Evolutionary conservation across 1,140 invertebrate species (phyloP), one percentile per base, ranked within the genome.

Genomic region (Druon quercuslanigerum): DNA sequence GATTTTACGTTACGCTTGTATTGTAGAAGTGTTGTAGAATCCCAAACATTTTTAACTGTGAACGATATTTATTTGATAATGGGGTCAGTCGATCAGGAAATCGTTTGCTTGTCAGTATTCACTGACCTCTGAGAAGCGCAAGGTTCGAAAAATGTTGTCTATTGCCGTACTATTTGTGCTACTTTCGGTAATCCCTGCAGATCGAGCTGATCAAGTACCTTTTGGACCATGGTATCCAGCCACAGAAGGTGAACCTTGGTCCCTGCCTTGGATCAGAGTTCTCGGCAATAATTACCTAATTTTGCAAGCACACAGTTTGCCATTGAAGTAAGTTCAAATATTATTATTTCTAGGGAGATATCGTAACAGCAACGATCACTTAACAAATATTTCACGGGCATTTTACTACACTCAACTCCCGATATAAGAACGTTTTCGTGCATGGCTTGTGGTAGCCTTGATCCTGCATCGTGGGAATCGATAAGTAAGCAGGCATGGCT

Each of bases 191-290:
- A 73, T 40, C 17, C 8, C 40, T 6, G 51, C 66, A 70, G 25
- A 6, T 60, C 25, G 3, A 33, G 16, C 20, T 72, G 46, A 82
- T 80, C 83, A 89, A 56, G 82, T 81, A 9, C 76, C 84, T 25
- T 16, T 79, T 13, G 90, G 90, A 3, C 85, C 90, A 2, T 88
- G 85, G 87, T 84, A 90, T 1, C 79, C 71, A 6, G 71, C 90
- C 2, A 92, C 92, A 0, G 77, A 86, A 19, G 92, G 92, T 9
- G 88, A 92, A 83, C 82, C 87, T 6, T 92, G 92, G 92, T 92
- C 92, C 0, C 33, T 82, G n/a, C 83, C 83, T 0, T 72, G 74
- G 2, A 16, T 20, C 1, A 80, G 84, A 54, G 50, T 72, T 1
- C 6, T 82, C 0, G 14, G 71, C 13, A 56, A 83, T 40, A 78